phyloP scores from a whole-genome alignment of 2,113 vertebrate genomes.

The Tringa solitaria region DNA sequence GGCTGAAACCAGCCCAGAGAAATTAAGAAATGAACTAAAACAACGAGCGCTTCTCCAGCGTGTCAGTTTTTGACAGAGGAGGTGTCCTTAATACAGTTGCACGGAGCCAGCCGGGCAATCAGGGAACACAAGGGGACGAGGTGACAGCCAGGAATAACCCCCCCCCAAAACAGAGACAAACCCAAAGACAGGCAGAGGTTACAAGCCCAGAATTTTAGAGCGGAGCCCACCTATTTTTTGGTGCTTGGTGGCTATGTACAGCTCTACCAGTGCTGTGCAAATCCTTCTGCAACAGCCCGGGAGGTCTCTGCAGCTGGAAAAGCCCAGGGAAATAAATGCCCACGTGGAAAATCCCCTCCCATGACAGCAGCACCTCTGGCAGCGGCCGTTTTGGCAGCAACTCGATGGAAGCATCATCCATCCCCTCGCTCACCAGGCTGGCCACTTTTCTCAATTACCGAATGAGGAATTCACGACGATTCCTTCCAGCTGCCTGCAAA shows the following conservation, averaged over 20 bases:
- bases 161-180: rapidly evolving
- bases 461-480: not conserved
- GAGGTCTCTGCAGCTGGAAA: not conserved
- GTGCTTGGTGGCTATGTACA: not conserved
- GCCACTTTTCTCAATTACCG: rapidly evolving
- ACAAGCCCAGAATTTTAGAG: rapidly evolving
- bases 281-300: not conserved
- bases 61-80: not conserved
- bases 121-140: rapidly evolving
- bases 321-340: not conserved
- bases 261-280: not conserved
- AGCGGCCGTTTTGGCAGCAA: not conserved
- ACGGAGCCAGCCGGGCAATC: not conserved
- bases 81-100: not conserved
- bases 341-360: not conserved
- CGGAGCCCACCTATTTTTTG: not conserved
- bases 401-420: not conserved
- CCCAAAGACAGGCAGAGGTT: not conserved
- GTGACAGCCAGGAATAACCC: not conserved
- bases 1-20: not conserved
- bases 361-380: not conserved
- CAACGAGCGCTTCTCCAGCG: not conserved
- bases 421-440: not conserved
- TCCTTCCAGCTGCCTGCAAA: not conserved
- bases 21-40: not conserved